These are phyloP conservation scores for Rhinoptilus africanus DNA, from an alignment of 2,113 vertebrate species.

Conservation along the genomic window DNA sequence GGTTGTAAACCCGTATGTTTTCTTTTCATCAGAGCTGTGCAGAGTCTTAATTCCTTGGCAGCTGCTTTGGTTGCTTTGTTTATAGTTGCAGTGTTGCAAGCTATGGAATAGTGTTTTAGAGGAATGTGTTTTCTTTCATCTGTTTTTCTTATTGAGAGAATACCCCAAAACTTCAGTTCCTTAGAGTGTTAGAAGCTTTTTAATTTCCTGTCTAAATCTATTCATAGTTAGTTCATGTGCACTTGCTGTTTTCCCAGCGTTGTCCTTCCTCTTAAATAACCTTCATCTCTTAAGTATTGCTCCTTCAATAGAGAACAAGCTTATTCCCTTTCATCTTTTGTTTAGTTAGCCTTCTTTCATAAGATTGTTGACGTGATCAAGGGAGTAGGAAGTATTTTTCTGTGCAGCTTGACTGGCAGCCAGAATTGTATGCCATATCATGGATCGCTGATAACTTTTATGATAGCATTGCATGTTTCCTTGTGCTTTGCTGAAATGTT, in stretches of 20 bases:
- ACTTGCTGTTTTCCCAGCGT: not conserved
- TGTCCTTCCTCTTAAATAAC: not conserved
- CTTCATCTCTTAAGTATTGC: not conserved
- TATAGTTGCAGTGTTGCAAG: not conserved
- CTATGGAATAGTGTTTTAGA: not conserved
- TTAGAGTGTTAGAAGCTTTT: not conserved
- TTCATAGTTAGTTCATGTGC: not conserved
- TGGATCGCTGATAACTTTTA: fast-evolving
- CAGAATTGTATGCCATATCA: fast-evolving
- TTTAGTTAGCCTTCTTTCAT: not conserved
- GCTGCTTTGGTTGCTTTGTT: not conserved
- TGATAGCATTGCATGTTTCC: not conserved
- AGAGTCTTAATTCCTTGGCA: not conserved
- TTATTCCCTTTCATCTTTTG: not conserved
- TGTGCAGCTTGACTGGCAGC: not conserved
- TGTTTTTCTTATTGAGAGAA: not conserved
- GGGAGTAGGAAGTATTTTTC: not conserved
- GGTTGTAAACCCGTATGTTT: fast-evolving
- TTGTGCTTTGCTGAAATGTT: not conserved
- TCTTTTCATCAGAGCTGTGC: not conserved
- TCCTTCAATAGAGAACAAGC: not conserved
- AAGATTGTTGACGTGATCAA: not conserved
- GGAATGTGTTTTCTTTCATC: not conserved
- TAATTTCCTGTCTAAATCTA: not conserved
- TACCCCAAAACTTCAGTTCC: not conserved